phyloP scores from a whole-genome alignment of 2,797 vertebrate genomes.

The Pangasius sanitwongsei region DNA sequence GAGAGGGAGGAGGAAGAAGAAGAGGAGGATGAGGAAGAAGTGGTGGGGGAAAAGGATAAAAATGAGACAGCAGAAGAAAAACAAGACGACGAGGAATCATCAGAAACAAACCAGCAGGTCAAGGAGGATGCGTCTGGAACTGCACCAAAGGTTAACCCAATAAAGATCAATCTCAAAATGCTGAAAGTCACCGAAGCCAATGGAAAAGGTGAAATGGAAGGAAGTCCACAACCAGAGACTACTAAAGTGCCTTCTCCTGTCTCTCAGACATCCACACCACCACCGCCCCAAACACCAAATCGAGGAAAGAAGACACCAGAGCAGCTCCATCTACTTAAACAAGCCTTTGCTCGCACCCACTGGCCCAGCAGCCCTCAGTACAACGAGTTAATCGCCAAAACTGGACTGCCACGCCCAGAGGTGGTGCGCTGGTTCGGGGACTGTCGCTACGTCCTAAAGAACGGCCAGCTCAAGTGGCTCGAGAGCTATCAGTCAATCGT shows the following conservation, averaged over 20 bases:
- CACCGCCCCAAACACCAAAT: constrained; percentile 66
- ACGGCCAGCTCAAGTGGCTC: constrained; percentile 94
- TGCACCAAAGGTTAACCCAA: constrained; percentile 92
- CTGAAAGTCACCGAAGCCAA: constrained; percentile 92
- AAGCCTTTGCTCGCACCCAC: constrained; percentile 91
- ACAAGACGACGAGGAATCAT: constrained; percentile 59
- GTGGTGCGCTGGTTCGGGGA: constrained; percentile 98
- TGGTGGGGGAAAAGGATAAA: constrained; percentile 54
- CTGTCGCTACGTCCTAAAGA: constrained; percentile 93
- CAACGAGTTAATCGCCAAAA: constrained; percentile 83
- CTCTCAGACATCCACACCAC: constrained; percentile 51
- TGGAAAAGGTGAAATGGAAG: constrained; percentile 73
- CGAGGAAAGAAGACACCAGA: constrained; percentile 89
- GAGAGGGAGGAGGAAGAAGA: constrained; percentile 75
- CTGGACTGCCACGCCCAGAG: constrained; percentile 87
- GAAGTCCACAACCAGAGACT: constrained; percentile 40
- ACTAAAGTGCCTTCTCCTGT: constrained; percentile 54
- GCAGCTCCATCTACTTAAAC: constrained; percentile 92
- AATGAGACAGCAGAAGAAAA: constrained; percentile 55
- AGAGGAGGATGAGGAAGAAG: constrained; percentile 64
- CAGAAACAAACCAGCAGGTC: constrained; percentile 57
- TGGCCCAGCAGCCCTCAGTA: constrained; percentile 92
- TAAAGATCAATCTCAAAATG: constrained; percentile 98
- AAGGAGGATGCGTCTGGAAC: constrained; percentile 66
- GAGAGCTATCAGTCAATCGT: constrained; percentile 86